Base-by-base conservation (phyloP, 2,797 vertebrate genomes). In the Cryptoprocta ferox region DNA sequence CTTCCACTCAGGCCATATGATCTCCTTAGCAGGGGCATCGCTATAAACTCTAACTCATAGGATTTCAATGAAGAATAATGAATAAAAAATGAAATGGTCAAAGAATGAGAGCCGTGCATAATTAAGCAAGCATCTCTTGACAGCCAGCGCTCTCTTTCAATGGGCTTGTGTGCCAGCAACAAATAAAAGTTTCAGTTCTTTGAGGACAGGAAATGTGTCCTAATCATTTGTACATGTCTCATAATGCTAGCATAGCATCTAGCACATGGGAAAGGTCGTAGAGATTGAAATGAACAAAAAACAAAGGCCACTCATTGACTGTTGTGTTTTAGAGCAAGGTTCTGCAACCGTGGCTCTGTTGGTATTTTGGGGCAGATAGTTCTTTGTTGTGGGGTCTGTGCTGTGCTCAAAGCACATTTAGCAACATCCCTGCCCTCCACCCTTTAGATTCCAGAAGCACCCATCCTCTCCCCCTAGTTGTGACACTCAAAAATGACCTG, bases 71-170 rank as follows among this genome's bases (percentile, higher is more conserved):
- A 90, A 50, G 35, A 96, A 66, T 53, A 86, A 82, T 93, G 89
- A 94, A 85, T 93, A 87, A 56, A 97, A 89, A 92, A 83, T 39
- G 32, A 92, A 92, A 83, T 21, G 56, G 63, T 86, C 14, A 35
- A 78, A 71, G 96, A 93, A 89, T 82, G 84, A 79, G 39, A 89
- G 50, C 26, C 91, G 18, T 71, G 42, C 63, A 37, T 83, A 84
- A n/a, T 35, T 56, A 89, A 82, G 53, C 50, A 81, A 80, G 30
- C 35, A 37, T 63, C 56, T 76, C 91, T 96, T 63, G 19, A 94
- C 86, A 90, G 24, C 48, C n/a, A n/a, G 8, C 13, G 21, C 30
- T 84, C 35, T 70, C 61, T 90, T 50, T 84, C 66, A 53, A 0
- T 39, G 75, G 71, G 7, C 42, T 90, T 63, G 15, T 14, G 30